phyloP scores from a whole-genome alignment of 1,140 invertebrate species.

The Achroia grisella region DNA sequence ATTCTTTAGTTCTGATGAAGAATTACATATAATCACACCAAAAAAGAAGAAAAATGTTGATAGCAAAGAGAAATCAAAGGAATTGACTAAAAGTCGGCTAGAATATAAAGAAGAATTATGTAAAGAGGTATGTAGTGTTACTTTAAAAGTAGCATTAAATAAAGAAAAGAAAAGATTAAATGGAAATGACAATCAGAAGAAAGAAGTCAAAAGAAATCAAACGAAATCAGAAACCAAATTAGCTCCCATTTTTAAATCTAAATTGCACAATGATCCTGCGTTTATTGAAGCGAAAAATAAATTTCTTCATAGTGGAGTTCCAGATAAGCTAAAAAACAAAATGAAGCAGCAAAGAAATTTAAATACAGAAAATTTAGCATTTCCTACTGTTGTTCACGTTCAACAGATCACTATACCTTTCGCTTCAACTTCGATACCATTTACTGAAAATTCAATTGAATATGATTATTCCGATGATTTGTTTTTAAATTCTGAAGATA shows the following conservation, averaged over 20 bases:
- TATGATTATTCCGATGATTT: too few species aligned
- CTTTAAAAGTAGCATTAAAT: slow-evolving; percentile 2
- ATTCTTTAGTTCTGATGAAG: slow-evolving; percentile 54
- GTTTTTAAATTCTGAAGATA: background rate
- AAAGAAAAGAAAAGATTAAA: slow-evolving; percentile 6
- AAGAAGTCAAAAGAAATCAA: too few species aligned
- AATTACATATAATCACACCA: slow-evolving; percentile 57
- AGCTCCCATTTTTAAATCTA: slow-evolving; percentile 77
- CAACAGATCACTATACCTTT: slow-evolving; percentile 36
- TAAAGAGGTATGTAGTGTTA: background rate
- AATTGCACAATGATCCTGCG: slow-evolving; percentile 69
- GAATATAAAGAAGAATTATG: background rate
- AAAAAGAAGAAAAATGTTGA: slow-evolving; percentile 51
- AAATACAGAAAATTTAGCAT: slow-evolving; percentile 22
- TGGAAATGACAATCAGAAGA: slow-evolving; percentile 12
- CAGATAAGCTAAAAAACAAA: slow-evolving; percentile 73
- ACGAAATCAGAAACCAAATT: too few species aligned
- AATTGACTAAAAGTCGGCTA: slow-evolving; percentile 7
- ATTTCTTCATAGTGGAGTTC: slow-evolving; percentile 76
- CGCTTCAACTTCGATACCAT: too few species aligned
- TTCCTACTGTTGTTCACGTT: slow-evolving; percentile 73
- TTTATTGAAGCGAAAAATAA: slow-evolving; percentile 74
- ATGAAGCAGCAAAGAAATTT: slow-evolving; percentile 39
- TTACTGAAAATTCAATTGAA: too few species aligned
- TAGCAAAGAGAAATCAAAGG: slow-evolving; percentile 1